Percentiles rank a stretch among this genome's conserved stretches.
Evolutionary conservation across 2,888 invertebrate genomes (phyloP).

Genomic region (Pammene fasciana): DNA sequence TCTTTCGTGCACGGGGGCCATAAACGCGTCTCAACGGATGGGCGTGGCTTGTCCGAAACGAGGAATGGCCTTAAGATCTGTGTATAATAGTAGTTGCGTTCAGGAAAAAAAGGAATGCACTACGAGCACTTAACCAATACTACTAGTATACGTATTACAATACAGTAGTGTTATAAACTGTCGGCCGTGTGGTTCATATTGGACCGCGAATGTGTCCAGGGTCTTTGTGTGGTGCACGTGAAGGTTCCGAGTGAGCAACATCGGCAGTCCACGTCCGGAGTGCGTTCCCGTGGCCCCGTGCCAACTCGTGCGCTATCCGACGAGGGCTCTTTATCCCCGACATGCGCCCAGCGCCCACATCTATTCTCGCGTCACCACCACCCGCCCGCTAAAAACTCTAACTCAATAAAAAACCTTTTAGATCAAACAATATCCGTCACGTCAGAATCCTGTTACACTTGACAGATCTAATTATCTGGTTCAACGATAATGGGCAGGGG

Average conservation of each 20-base stretch:
- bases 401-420: slow-evolving; percentile 13
- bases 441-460: slow-evolving; percentile 12
- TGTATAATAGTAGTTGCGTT: too few relatives aligned
- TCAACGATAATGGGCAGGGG: not conserved
- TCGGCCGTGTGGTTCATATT: not conserved
- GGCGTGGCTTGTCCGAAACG: too few relatives aligned
- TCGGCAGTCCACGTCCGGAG: slow-evolving; percentile 6
- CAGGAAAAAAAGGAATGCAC: too few relatives aligned
- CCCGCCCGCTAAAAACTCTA: not conserved
- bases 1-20: too few relatives aligned
- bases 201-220: not conserved
- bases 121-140: too few relatives aligned
- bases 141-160: too few relatives aligned
- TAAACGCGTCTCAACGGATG: too few relatives aligned
- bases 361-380: not conserved
- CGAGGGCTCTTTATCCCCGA: slow-evolving; percentile 1
- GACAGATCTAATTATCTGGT: slow-evolving; percentile 10
- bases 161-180: not conserved
- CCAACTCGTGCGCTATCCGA: slow-evolving; percentile 15
- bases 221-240: slow-evolving; percentile 13
- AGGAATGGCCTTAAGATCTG: too few relatives aligned
- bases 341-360: not conserved
- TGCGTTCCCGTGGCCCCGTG: slow-evolving; percentile 21
- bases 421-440: slow-evolving; percentile 12
- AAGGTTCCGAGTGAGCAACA: slow-evolving; percentile 14